Conservation (phyloP, 2,888 invertebrate genomes). For the Nymphalis urticae region DNA sequence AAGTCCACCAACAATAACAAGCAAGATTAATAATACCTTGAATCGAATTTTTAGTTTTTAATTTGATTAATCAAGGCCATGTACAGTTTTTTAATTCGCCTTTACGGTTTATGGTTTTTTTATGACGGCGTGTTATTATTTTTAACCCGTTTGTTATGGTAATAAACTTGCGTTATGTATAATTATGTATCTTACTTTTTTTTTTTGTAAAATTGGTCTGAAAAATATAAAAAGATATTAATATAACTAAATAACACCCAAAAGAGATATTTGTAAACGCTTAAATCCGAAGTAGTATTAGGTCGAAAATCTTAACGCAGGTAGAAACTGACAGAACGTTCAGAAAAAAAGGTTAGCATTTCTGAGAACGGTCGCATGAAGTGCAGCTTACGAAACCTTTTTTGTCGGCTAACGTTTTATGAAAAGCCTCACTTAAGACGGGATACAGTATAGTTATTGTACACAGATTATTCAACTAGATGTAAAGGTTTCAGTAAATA, state of each 20-base stretch:
- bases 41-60: too few species aligned
- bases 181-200: too few species aligned
- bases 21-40: too few species aligned
- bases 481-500: neutral
- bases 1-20: too few species aligned
- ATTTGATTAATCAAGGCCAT: too few species aligned
- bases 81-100: too few species aligned
- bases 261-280: slow-evolving; percentile 16
- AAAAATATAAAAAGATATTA: too few species aligned
- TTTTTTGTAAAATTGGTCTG: too few species aligned
- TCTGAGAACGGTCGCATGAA: slow-evolving; percentile 56
- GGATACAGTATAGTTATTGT: neutral
- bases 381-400: slow-evolving; percentile 46
- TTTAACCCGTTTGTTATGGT: too few species aligned
- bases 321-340: slow-evolving; percentile 41
- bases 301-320: slow-evolving; percentile 37
- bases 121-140: too few species aligned
- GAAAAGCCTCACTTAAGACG: slow-evolving; percentile 31
- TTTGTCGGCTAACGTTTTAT: slow-evolving; percentile 46
- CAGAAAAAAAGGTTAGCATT: slow-evolving; percentile 55
- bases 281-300: slow-evolving; percentile 16
- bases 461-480: neutral
- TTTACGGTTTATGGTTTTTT: slow-evolving; percentile 2
- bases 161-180: too few species aligned
- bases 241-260: neutral